These are phyloP conservation scores for Trididemnum clinides DNA, from an alignment of 23 tunicate species.

Conservation along the genomic window DNA sequence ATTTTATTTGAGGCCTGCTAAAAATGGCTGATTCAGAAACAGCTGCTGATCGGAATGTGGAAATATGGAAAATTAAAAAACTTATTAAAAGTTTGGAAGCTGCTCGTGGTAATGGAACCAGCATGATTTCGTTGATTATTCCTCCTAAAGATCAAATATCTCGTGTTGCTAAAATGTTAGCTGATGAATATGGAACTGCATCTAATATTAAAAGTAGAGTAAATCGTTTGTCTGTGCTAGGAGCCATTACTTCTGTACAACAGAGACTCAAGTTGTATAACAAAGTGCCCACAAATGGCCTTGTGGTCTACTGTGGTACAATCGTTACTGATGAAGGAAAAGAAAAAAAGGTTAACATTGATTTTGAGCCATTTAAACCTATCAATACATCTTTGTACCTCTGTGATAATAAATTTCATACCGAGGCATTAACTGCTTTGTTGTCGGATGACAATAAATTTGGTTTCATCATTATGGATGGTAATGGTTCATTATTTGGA, in stretches of 20 bases:
- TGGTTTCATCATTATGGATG: slow-evolving; percentile 98
- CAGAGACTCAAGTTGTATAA: slow-evolving; percentile 94
- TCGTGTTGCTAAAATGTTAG: slow-evolving; percentile 95
- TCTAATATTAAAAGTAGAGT: slow-evolving; percentile 98
- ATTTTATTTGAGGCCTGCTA: too few relatives aligned
- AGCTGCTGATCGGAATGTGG: slow-evolving; percentile 98
- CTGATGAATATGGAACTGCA: slow-evolving; percentile 99
- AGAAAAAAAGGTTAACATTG: slow-evolving; percentile 98
- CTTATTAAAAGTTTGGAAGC: slow-evolving; percentile 96
- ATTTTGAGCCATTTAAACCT: slow-evolving; percentile 99
- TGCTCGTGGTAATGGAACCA: slow-evolving; percentile 99
- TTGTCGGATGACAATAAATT: slow-evolving; percentile 96
- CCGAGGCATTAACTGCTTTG: slow-evolving; percentile 93
- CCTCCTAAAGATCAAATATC: slow-evolving; percentile 99
- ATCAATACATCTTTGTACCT: slow-evolving; percentile 94
- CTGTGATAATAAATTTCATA: slow-evolving; percentile 98
- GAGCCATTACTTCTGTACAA: slow-evolving; percentile 97
- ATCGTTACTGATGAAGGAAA: slow-evolving; percentile 99
- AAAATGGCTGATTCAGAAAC: slow-evolving; percentile 89
- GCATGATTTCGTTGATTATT: slow-evolving; percentile 98
- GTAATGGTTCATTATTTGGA: slow-evolving; percentile 97
- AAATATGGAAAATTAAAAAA: slow-evolving; percentile 98
- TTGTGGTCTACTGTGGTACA: slow-evolving; percentile 98
- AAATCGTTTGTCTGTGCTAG: slow-evolving; percentile 90
- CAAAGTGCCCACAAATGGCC: slow-evolving; percentile 95